These are phyloP conservation scores for Drosophila aff. DNA, from an alignment of 1,140 invertebrate species.

Conservation along the genomic window DNA sequence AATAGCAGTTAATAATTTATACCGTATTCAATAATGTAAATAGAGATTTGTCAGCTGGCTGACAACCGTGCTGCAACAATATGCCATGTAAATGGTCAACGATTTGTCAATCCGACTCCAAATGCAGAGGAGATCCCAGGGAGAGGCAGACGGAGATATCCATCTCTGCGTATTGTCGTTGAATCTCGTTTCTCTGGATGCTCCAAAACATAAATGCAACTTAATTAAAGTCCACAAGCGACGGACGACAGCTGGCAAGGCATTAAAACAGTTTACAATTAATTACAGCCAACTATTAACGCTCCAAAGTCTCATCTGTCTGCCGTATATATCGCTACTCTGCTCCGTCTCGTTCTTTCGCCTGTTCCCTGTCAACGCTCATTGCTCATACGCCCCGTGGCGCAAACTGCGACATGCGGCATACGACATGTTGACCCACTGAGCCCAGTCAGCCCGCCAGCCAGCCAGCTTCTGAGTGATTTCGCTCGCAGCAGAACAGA, in stretches of 20 bases:
- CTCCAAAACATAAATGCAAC: constrained; percentile 81
- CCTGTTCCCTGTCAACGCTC: constrained; percentile 54
- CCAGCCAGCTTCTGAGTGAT: constrained; percentile 38
- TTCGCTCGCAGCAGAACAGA: constrained; percentile 24
- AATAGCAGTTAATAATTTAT: constrained; percentile 77
- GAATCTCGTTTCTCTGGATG: constrained; percentile 50
- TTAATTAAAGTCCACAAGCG: constrained; percentile 71
- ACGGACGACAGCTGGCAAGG: constrained; percentile 33
- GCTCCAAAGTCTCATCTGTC: constrained; percentile 31
- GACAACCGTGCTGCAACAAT: constrained; percentile 62
- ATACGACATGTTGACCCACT: constrained; percentile 62
- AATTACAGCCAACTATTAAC: constrained; percentile 66
- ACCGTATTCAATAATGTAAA: constrained; percentile 74
- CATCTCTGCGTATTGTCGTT: constrained; percentile 12
- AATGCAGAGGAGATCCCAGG: constrained; percentile 36
- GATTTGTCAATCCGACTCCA: constrained; percentile 64
- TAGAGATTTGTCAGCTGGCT: constrained; percentile 73
- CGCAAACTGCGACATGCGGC: constrained; percentile 35
- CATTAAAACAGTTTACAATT: constrained; percentile 75
- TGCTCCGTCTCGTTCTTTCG: constrained; percentile 21
- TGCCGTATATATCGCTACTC: background rate
- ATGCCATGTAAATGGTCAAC: constrained; percentile 74
- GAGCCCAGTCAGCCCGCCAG: constrained; percentile 13
- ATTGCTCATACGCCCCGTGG: constrained; percentile 76
- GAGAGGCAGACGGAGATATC: constrained; percentile 3